A percentile compares a stretch with the other conserved stretches of the same genome.
Conservation (phyloP, 2,888 invertebrate genomes). For the Therioaphis trifolii region DNA sequence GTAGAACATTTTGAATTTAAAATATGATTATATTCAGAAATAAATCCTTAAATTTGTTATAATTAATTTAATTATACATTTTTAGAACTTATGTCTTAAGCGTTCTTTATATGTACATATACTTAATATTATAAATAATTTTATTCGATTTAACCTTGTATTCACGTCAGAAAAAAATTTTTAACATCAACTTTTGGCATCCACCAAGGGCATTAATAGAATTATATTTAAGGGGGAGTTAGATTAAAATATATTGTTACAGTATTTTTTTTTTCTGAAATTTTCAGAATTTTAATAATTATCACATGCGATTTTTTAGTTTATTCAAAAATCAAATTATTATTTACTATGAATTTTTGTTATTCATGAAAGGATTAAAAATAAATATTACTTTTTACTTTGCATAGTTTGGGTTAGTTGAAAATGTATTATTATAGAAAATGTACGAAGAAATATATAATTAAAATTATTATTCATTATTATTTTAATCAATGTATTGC, state of each 20-base stretch:
- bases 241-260: background rate
- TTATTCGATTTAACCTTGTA: constrained; percentile 16
- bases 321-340: no score
- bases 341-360: no score
- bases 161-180: constrained; percentile 20
- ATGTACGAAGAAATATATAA: no score
- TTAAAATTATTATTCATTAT: no score
- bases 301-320: background rate
- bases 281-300: background rate
- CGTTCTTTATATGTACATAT: background rate
- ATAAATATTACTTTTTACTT: constrained; percentile 40
- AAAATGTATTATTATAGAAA: background rate
- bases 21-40: background rate
- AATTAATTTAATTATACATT: no score
- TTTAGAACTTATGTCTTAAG: background rate
- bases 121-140: constrained; percentile 18
- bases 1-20: no score
- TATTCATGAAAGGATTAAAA: background rate
- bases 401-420: background rate
- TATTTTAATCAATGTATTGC: no score
- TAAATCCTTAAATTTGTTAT: background rate
- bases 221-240: constrained; percentile 23
- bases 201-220: constrained; percentile 46
- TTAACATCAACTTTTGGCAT: constrained; percentile 49
- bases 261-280: background rate